phyloP scores from a whole-genome alignment of 2,113 vertebrate genomes.

The Oreochromis spilurus region DNA sequence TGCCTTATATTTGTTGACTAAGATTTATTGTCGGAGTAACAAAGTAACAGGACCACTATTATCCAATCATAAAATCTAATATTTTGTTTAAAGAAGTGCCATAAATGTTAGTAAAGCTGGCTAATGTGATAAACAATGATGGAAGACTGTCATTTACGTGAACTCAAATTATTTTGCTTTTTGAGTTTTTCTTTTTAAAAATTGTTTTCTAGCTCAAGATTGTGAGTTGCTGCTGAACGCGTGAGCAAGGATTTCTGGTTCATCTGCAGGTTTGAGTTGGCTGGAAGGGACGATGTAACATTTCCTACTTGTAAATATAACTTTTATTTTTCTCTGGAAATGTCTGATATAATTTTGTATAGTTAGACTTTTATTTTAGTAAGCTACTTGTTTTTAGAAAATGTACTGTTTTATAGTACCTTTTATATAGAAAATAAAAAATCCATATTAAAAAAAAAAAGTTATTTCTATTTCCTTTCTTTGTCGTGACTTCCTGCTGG shows the following conservation, averaged over 20 bases:
- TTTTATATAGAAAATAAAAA: slow-evolving; percentile 60
- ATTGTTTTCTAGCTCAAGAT: background rate
- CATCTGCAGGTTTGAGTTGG: background rate
- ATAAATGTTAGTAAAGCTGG: background rate
- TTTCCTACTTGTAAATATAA: slow-evolving; percentile 50
- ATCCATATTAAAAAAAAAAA: slow-evolving; percentile 23
- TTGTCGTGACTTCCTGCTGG: background rate
- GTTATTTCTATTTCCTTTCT: background rate
- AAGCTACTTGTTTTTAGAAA: slow-evolving; percentile 57
- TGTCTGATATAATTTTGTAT: slow-evolving; percentile 40
- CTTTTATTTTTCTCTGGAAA: slow-evolving; percentile 23
- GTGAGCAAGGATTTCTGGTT: background rate
- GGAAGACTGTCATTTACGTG: background rate
- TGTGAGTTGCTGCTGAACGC: background rate
- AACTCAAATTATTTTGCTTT: background rate
- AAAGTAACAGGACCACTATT: background rate
- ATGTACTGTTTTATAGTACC: slow-evolving; percentile 79
- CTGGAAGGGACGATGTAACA: slow-evolving; percentile 6
- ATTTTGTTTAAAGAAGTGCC: background rate
- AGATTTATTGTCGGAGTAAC: background rate
- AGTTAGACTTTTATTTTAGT: slow-evolving; percentile 44
- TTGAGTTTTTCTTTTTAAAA: background rate
- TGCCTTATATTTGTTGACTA: background rate
- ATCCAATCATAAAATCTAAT: background rate
- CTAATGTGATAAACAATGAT: background rate